phyloP scores from a whole-genome alignment of 2,113 vertebrate species.

The Uria aalge region DNA sequence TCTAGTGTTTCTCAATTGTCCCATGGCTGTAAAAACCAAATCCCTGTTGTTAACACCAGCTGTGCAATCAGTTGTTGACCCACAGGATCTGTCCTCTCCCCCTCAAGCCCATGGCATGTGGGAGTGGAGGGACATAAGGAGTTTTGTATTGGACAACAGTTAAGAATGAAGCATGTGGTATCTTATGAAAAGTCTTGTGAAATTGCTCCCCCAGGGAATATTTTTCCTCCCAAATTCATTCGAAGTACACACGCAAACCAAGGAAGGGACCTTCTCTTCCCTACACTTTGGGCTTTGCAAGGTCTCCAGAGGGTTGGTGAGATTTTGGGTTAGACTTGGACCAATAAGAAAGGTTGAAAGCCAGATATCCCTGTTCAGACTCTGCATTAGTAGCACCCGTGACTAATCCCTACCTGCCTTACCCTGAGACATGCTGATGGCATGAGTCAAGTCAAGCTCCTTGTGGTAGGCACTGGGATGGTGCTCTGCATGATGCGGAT shows the following conservation, averaged over 20 bases:
- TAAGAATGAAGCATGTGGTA: background rate
- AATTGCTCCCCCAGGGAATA: background rate
- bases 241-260: background rate
- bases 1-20: background rate
- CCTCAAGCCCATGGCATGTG: background rate
- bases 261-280: background rate
- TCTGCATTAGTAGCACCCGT: background rate
- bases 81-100: background rate
- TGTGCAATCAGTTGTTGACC: background rate
- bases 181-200: background rate
- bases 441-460: background rate
- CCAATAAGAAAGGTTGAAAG: background rate
- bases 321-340: background rate
- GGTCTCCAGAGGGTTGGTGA: background rate
- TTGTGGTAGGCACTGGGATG: background rate
- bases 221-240: background rate
- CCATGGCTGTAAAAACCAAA: background rate
- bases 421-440: background rate
- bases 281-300: background rate
- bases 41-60: background rate
- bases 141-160: background rate
- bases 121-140: background rate
- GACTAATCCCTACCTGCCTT: background rate
- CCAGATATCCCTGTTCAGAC: background rate
- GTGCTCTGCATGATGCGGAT: background rate